These are phyloP conservation scores for Alosa alosa DNA, from an alignment of 2,113 vertebrate genomes.

Conservation along the genomic window DNA sequence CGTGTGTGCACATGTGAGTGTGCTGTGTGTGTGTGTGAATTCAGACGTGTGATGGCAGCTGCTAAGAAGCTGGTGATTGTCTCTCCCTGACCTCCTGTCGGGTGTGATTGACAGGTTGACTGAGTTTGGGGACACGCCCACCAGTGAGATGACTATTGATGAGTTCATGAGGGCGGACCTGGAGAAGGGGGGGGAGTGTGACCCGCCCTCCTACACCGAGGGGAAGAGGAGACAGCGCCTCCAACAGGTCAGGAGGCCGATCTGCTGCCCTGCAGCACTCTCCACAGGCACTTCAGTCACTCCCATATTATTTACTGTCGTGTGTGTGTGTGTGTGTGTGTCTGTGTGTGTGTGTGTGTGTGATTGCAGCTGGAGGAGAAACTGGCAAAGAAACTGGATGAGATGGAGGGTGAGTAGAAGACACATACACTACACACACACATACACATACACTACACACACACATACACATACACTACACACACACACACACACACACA, in stretches of 20 bases:
- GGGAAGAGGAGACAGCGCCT: slow-evolving; percentile 81
- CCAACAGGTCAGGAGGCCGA: slow-evolving; percentile 64
- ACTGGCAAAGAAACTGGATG: slow-evolving; percentile 84
- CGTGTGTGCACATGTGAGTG: not conserved
- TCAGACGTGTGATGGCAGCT: too few species aligned
- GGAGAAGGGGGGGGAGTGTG: slow-evolving; percentile 90
- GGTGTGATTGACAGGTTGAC: slow-evolving; percentile 72
- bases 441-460: not conserved
- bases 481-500: not conserved
- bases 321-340: not conserved
- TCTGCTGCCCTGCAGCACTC: not conserved
- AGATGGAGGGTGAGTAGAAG: slow-evolving; percentile 84
- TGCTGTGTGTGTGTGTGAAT: not conserved
- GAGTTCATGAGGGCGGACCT: slow-evolving; percentile 94
- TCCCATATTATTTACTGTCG: slow-evolving; percentile 4
- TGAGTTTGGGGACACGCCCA: slow-evolving; percentile 95
- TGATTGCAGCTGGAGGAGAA: slow-evolving; percentile 83
- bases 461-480: not conserved
- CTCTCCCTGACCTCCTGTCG: not conserved
- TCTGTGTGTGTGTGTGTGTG: slow-evolving; percentile 26
- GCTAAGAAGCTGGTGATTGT: not conserved
- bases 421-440: slow-evolving; percentile 5
- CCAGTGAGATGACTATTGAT: slow-evolving; percentile 91
- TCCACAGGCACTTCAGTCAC: not conserved
- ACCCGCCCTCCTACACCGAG: slow-evolving; percentile 88